These are phyloP conservation scores for Ceyx margarethae DNA, from an alignment of 2,113 vertebrate genomes.

Conservation along the genomic window DNA sequence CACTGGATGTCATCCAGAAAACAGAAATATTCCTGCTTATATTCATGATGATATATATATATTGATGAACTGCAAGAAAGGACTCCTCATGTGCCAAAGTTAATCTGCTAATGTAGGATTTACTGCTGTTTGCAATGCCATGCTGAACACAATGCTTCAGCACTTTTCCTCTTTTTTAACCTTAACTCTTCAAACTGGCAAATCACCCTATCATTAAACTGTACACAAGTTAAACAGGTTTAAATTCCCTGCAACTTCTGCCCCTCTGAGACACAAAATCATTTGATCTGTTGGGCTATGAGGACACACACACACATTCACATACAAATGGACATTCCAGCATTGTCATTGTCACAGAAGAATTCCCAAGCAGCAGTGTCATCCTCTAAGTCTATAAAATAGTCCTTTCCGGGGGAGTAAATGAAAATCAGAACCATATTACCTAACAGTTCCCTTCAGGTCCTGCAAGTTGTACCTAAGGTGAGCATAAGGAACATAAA, in stretches of 20 bases:
- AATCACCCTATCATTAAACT: background rate
- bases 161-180: background rate
- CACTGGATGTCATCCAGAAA: constrained; percentile 67
- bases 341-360: background rate
- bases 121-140: constrained; percentile 24
- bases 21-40: constrained; percentile 52
- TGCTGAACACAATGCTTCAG: background rate
- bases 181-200: background rate
- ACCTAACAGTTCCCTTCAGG: background rate
- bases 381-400: background rate
- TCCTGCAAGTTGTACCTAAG: background rate
- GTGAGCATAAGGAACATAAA: background rate
- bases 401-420: background rate
- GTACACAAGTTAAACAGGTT: background rate
- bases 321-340: background rate
- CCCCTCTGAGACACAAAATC: background rate
- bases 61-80: constrained; percentile 34
- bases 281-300: background rate
- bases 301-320: background rate
- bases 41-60: background rate
- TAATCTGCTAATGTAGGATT: constrained; percentile 31
- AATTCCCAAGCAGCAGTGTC: background rate
- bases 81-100: constrained; percentile 30
- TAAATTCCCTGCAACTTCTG: background rate
- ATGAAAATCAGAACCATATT: background rate